Base-by-base conservation (phyloP, 2,888 invertebrate species). In the Leucophora obtusa region DNA sequence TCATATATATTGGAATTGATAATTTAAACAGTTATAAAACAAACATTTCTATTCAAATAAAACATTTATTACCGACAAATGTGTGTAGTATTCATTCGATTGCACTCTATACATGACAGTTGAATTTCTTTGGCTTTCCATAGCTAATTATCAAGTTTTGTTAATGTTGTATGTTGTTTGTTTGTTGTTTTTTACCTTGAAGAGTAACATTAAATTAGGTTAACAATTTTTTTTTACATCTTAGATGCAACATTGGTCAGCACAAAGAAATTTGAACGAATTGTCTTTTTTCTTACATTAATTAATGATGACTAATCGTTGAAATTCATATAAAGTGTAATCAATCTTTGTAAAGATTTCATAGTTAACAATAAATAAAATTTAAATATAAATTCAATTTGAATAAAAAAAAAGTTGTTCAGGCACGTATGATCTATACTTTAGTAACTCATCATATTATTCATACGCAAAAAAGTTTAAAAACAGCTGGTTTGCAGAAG, bases 221-320 rank as follows among this genome's bases (percentile, higher is more conserved):
- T 80, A 80, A 66, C 43, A 60, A 65, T 75, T 60, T 74, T 69
- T 75, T 47, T n/a, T n/a, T n/a, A 54, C 70, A 68, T 24, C 17
- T 43, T 33, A 75, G 33, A 75, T 18, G 21, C 18, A 21, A 24
- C 24, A 24, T 51, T 24, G 56, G 14, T 54, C n/a, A 33, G 8
- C 8, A 56, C 33, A 72, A 15, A 54, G 53, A 68, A 50, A 50
- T 50, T 11, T 38, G 18, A 53, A 38, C 33, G 17, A 56, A 50
- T 56, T 50, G 11, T 56, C n/a, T 56, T n/a, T 6, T 62, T n/a
- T n/a, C n/a, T n/a, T n/a, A 18, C 17, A 75, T 43, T 68, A 80
- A 69, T 72, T 63, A 76, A 76, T 70, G 58, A 80, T 80, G 80
- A 76, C 75, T 72, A 75, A 80, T 72, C 24, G 24, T 24, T 24